Conservation (phyloP, 1,140 invertebrate genomes). For the Saccostrea echinata region DNA sequence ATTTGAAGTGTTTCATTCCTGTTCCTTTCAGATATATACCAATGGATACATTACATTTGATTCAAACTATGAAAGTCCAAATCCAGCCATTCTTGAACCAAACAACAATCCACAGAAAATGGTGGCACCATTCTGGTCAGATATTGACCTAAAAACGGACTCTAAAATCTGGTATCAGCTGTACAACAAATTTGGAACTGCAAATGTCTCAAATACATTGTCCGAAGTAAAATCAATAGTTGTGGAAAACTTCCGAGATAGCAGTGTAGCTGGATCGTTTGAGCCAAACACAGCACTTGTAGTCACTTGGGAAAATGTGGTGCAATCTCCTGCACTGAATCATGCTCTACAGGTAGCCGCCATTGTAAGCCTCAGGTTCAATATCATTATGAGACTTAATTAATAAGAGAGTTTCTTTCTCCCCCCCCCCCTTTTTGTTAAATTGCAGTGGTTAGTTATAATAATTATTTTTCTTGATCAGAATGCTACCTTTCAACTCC, state of each 20-base stretch:
- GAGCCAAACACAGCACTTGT: slow-evolving; percentile 47
- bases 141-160: neutral
- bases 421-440: too few species aligned
- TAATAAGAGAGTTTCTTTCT: too few species aligned
- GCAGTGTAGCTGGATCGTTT: neutral
- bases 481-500: slow-evolving; percentile 49
- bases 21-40: slow-evolving; percentile 42
- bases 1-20: too few species aligned
- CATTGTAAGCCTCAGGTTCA: neutral
- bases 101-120: slow-evolving; percentile 39
- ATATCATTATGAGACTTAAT: too few species aligned
- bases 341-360: neutral
- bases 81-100: slow-evolving; percentile 17
- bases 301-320: slow-evolving; percentile 51
- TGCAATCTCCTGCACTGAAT: neutral
- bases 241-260: slow-evolving; percentile 5
- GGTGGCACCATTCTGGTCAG: slow-evolving; percentile 46
- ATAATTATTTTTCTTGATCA: neutral
- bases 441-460: too few species aligned
- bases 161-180: slow-evolving; percentile 49
- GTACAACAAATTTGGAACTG: slow-evolving; percentile 38
- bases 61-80: slow-evolving; percentile 2
- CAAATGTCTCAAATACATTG: neutral
- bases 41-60: slow-evolving; percentile 49
- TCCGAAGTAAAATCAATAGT: neutral